Base-by-base conservation (phyloP, 2,888 invertebrate genomes). In the Cosmia pyralina region DNA sequence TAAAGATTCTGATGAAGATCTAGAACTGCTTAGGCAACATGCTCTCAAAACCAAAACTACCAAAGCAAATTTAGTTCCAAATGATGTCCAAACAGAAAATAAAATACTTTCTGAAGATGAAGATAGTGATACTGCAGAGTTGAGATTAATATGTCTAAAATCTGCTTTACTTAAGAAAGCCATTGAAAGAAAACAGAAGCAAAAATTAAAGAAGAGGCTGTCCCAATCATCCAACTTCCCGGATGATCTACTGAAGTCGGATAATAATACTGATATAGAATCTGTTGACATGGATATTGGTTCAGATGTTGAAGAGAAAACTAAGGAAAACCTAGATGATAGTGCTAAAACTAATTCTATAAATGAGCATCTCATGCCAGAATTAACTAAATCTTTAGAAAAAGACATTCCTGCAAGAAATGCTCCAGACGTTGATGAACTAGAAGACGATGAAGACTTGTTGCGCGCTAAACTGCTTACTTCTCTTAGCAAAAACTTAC, bases 131-230 rank as follows among this genome's bases (percentile, higher is more conserved):
- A 97, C 97, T 77, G 92, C 96, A 68, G 96, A 97, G 84, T 91
- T 97, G 64, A 94, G 97, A 82, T 91, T 97, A 83, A 97, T 97
- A 81, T 97, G 97, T 69, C 92, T 97, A n/a, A 97, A 96, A 84
- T 97, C 97, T n/a, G 97, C 97, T 10, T 93, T 97, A 59, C 87
- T 97, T 58, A 97, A 97, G 85, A 97, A 97, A 90, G 97, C 97
- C 74, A 96, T 96, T 81, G 96, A 97, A 89, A 95, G 97, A 88
- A 97, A 97, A 90, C 92, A 91, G 79, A 95, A 95, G 73, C 93
- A 94, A 82, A 96, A 94, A 85, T 77, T 93, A 77, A 92, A 90
- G 69, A 95, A 96, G 86, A 90, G 88, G 72, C 82, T 94, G 46
- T 94, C 94, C 10, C 94, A 94, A 75, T 92, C 94, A 71, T 88